Conservation (phyloP, 92 coral and sea anemone species). For the Plumapathes pennacea region DNA sequence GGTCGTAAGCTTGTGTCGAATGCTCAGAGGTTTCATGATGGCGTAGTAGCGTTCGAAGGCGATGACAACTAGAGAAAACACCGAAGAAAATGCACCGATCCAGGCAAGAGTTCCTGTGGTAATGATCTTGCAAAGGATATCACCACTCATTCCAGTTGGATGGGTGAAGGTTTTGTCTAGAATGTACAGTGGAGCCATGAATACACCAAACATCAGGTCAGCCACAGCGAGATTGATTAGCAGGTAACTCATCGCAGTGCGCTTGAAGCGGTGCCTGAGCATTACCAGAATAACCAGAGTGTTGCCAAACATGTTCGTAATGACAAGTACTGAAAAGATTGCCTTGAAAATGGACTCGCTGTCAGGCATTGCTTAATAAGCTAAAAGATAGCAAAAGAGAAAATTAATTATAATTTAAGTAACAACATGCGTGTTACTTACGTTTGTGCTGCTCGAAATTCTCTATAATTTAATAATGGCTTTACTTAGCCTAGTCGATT, state of each 20-base stretch:
- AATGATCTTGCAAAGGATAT: slow-evolving; percentile 22
- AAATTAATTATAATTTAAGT: too few relatives aligned
- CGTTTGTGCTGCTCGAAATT: too few relatives aligned
- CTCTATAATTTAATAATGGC: too few relatives aligned
- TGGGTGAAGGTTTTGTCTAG: slow-evolving; percentile 16
- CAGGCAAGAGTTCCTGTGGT: slow-evolving; percentile 23
- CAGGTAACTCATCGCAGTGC: slow-evolving; percentile 10
- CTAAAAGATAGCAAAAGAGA: too few relatives aligned
- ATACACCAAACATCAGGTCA: slow-evolving; percentile 14
- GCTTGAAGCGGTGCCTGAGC: background rate
- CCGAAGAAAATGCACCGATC: slow-evolving; percentile 27
- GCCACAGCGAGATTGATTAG: slow-evolving; percentile 21
- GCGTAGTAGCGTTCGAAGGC: slow-evolving; percentile 30
- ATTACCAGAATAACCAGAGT: slow-evolving; percentile 6
- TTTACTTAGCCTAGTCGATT: too few relatives aligned
- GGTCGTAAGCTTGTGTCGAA: background rate
- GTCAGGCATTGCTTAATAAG: too few relatives aligned
- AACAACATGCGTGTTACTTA: too few relatives aligned
- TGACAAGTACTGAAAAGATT: background rate
- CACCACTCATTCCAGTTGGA: slow-evolving; percentile 14
- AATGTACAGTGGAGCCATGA: slow-evolving; percentile 10
- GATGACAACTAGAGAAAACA: slow-evolving; percentile 8
- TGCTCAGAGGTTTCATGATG: background rate
- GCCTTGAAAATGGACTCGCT: background rate
- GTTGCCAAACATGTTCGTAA: background rate